These are phyloP conservation scores for Gobio gobio DNA, from an alignment of 2,113 vertebrate species.

Conservation along the genomic window DNA sequence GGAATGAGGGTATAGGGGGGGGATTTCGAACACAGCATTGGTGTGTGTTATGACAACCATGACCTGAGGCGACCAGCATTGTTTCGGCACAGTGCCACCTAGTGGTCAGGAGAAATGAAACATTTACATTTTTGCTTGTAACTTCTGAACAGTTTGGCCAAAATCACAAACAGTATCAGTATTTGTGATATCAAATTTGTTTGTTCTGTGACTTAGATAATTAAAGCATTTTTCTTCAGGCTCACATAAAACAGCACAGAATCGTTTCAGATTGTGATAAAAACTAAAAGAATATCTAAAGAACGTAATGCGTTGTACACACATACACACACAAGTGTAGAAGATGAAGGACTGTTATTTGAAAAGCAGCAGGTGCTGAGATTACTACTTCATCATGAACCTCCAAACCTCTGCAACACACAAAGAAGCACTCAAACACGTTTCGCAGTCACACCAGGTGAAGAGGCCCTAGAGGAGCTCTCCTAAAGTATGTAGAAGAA, in stretches of 20 bases:
- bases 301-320: background rate
- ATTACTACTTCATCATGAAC: background rate
- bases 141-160: no score
- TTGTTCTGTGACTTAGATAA: background rate
- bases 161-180: background rate
- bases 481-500: conserved; percentile 38
- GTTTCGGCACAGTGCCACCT: no score
- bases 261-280: background rate
- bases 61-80: no score
- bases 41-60: no score
- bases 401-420: background rate
- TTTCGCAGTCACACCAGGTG: background rate
- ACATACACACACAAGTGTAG: background rate
- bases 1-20: no score
- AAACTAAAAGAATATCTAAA: background rate
- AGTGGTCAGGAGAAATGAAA: no score
- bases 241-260: background rate
- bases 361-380: background rate
- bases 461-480: conserved; percentile 27
- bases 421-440: background rate
- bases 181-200: background rate
- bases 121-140: no score
- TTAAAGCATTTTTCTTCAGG: background rate
- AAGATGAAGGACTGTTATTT: conserved; percentile 3
- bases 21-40: no score